A percentile compares a stretch with the other conserved stretches of the same genome.
phyloP scores from a whole-genome alignment of 2,113 vertebrate genomes.

The Hassar affinis region DNA sequence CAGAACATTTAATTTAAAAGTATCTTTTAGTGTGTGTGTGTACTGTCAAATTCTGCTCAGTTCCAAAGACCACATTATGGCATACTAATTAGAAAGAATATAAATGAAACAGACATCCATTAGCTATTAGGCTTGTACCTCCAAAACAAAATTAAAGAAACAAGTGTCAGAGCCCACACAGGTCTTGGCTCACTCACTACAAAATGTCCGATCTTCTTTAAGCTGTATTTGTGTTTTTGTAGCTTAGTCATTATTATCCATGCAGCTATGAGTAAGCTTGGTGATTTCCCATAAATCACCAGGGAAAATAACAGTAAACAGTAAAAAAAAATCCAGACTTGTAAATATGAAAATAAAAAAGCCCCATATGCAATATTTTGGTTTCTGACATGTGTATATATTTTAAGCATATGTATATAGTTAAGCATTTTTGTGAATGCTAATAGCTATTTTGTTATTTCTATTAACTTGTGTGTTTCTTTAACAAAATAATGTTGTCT shows the following conservation, averaged over 20 bases:
- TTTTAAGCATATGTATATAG: neutral
- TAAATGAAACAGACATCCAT: neutral
- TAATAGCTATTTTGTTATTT: neutral
- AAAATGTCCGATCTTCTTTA: neutral
- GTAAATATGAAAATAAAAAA: neutral
- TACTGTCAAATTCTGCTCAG: neutral
- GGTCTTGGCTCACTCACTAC: neutral
- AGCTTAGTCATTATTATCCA: neutral
- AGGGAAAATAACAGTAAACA: neutral
- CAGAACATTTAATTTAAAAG: neutral
- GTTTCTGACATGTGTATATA: neutral
- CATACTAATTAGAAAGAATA: neutral
- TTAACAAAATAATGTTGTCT: neutral
- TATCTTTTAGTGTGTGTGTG: neutral
- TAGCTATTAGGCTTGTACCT: neutral
- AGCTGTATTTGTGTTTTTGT: neutral
- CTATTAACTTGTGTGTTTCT: neutral
- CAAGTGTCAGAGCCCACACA: neutral
- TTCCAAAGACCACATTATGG: neutral
- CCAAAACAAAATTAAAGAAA: conserved; percentile 5
- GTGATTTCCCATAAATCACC: neutral
- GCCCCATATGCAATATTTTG: neutral
- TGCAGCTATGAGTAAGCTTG: neutral
- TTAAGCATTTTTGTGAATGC: neutral
- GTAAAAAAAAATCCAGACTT: neutral